Evolutionary conservation across 2,888 invertebrate genomes (phyloP).

Genomic region (Eilema depressum): DNA sequence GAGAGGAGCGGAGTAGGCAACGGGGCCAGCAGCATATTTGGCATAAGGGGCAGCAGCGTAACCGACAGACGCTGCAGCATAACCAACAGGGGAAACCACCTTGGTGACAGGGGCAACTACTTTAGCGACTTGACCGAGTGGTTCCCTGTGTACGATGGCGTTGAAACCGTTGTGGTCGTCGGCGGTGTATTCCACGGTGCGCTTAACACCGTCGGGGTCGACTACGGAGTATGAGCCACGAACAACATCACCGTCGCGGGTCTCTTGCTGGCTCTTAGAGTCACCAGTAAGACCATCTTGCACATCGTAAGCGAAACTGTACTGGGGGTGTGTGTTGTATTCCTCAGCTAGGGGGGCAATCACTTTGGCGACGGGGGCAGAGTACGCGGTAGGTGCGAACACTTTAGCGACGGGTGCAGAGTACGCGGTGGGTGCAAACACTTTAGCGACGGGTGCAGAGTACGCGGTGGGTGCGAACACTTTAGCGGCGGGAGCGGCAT

Average conservation of each 20-base stretch:
- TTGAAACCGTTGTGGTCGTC: constrained; percentile 82
- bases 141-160: constrained; percentile 77
- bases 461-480: constrained; percentile 45
- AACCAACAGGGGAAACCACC: neutral
- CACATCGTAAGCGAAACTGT: constrained; percentile 84
- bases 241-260: constrained; percentile 84
- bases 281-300: constrained; percentile 81
- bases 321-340: constrained; percentile 74
- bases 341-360: constrained; percentile 61
- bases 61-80: constrained; percentile 39
- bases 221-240: constrained; percentile 82
- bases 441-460: constrained; percentile 51
- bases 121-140: constrained; percentile 62
- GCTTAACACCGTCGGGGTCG: constrained; percentile 84
- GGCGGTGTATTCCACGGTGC: constrained; percentile 83
- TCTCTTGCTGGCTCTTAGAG: constrained; percentile 83
- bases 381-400: constrained; percentile 50
- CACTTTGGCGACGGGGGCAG: constrained; percentile 56
- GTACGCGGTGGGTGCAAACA: constrained; percentile 62
- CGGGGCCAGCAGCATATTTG: constrained; percentile 53
- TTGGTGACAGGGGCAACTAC: constrained; percentile 47
- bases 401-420: constrained; percentile 64
- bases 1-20: neutral
- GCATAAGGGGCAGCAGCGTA: constrained; percentile 53
- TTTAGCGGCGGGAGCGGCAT: constrained; percentile 52